These are phyloP conservation scores for Scolopax mira DNA, from an alignment of 2,113 vertebrate species.

Conservation along the genomic window DNA sequence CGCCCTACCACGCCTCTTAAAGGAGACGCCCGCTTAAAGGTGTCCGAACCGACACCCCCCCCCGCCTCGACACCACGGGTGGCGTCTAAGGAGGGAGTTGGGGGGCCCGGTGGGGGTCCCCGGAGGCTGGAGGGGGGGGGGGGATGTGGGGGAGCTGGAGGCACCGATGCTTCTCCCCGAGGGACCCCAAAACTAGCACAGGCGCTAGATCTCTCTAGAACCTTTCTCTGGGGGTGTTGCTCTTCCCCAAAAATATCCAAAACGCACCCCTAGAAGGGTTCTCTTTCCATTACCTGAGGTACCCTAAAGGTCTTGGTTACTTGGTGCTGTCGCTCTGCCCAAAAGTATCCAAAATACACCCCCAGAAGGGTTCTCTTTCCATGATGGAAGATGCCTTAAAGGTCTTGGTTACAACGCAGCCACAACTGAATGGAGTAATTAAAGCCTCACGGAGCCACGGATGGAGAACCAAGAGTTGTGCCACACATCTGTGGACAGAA, in stretches of 20 bases:
- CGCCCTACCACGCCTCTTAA: too few species aligned
- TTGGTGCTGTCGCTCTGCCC: neutral
- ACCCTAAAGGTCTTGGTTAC: neutral
- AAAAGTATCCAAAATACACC: neutral
- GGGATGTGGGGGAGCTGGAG: neutral
- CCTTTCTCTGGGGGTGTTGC: neutral
- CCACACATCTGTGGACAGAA: neutral
- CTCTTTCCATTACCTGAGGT: neutral
- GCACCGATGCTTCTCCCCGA: neutral
- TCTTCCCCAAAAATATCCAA: neutral
- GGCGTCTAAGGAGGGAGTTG: too few species aligned
- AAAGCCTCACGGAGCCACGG: neutral
- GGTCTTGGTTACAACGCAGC: neutral
- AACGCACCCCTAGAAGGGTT: neutral
- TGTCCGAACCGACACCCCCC: neutral
- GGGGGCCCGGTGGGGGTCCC: neutral
- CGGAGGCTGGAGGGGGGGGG: neutral
- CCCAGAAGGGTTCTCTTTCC: too few species aligned
- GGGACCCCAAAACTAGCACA: neutral
- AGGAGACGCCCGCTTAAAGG: too few species aligned
- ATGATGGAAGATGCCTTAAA: neutral
- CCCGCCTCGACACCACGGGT: too few species aligned
- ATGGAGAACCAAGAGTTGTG: neutral
- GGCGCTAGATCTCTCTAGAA: neutral
- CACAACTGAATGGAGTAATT: neutral